Percentiles rank a stretch among this genome's conserved stretches.
phyloP scores from a whole-genome alignment of 1,140 invertebrate genomes.

The Luehdorfia chinensis region DNA sequence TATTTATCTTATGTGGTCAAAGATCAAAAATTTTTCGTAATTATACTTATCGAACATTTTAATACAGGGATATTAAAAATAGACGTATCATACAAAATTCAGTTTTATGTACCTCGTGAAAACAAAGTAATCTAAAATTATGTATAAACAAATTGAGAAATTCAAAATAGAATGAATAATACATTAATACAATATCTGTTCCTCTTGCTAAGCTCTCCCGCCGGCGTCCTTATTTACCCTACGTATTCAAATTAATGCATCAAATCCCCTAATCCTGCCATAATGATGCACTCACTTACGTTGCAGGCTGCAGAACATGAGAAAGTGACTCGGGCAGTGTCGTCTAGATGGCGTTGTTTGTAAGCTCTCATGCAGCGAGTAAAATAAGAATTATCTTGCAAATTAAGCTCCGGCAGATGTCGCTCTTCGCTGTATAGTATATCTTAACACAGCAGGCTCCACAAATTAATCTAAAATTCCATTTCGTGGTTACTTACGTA shows the following conservation, averaged over 20 bases:
- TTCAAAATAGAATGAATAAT: slow-evolving; percentile 15
- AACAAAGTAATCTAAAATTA: slow-evolving; percentile 8
- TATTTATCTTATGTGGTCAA: too few relatives aligned
- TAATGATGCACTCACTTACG: slow-evolving; percentile 34
- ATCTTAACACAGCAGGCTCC: slow-evolving; percentile 11
- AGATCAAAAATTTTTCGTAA: too few relatives aligned
- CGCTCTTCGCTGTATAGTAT: slow-evolving; percentile 4
- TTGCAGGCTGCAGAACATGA: slow-evolving; percentile 33
- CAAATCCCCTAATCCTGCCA: slow-evolving; percentile 18
- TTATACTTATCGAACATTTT: too few relatives aligned
- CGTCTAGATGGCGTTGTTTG: slow-evolving; percentile 43
- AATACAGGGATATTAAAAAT: too few relatives aligned
- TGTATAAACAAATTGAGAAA: slow-evolving; percentile 14
- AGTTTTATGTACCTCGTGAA: neutral
- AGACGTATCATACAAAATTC: too few relatives aligned
- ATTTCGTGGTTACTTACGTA: slow-evolving; percentile 12
- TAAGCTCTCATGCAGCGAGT: slow-evolving; percentile 17
- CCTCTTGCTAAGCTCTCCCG: slow-evolving; percentile 9
- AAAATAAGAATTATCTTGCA: slow-evolving; percentile 18
- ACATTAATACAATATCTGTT: slow-evolving; percentile 18
- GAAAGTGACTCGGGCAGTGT: slow-evolving; percentile 27
- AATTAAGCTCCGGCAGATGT: slow-evolving; percentile 17
- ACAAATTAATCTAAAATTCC: slow-evolving; percentile 18
- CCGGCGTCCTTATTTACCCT: slow-evolving; percentile 16
- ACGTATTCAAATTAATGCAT: slow-evolving; percentile 19